Conservation (phyloP, 2,797 vertebrate genomes). For the Allobates femoralis region DNA sequence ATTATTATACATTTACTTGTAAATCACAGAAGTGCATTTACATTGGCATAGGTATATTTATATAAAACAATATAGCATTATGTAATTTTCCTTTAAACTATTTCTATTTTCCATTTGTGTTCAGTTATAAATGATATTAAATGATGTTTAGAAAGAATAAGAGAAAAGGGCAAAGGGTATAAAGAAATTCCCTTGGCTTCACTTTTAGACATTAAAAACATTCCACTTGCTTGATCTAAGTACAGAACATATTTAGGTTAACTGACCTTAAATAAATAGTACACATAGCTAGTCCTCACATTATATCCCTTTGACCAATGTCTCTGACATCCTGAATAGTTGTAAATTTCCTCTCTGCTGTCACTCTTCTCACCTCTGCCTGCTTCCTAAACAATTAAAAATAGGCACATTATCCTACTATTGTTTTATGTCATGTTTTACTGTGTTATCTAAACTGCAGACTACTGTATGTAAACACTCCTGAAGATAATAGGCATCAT, state of each 20-base stretch:
- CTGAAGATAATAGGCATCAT: too few species aligned
- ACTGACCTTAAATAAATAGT: slow-evolving; percentile 22
- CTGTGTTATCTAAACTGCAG: background rate
- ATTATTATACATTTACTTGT: too few species aligned
- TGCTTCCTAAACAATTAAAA: slow-evolving; percentile 21
- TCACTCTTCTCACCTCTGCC: background rate
- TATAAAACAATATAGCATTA: background rate
- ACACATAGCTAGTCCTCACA: background rate
- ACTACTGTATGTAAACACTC: background rate
- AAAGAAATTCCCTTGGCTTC: background rate
- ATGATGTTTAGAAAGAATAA: background rate
- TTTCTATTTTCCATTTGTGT: background rate
- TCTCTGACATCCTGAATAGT: slow-evolving; percentile 11
- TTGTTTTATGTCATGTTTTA: background rate
- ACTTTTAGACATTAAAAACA: background rate
- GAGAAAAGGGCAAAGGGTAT: slow-evolving; percentile 9
- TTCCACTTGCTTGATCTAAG: background rate
- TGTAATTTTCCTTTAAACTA: background rate
- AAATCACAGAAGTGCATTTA: too few species aligned
- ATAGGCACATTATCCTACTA: background rate
- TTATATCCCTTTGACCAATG: background rate
- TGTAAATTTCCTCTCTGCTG: slow-evolving; percentile 5
- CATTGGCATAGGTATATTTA: too few species aligned
- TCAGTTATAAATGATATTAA: background rate
- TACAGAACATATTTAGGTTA: slow-evolving; percentile 3